These are phyloP conservation scores for Morpho helenor DNA, from an alignment of 2,888 invertebrate genomes.

Conservation along the genomic window DNA sequence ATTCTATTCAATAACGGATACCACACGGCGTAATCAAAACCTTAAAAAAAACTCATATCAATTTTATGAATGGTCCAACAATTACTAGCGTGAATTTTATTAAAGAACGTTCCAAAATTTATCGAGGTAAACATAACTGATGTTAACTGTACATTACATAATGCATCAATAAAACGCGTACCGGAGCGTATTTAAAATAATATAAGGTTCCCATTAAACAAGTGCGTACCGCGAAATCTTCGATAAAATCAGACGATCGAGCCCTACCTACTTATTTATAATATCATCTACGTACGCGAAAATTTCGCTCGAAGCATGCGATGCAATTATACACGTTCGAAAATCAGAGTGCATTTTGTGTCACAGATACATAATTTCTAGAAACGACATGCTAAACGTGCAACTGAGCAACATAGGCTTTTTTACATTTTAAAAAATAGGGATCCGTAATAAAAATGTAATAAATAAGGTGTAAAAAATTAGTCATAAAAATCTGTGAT, in stretches of 20 bases:
- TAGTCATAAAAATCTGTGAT: too few species aligned
- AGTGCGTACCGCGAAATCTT: slow-evolving; percentile 25
- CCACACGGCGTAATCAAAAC: too few species aligned
- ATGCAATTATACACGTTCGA: slow-evolving; percentile 58
- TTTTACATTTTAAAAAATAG: too few species aligned
- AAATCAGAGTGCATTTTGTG: slow-evolving; percentile 49
- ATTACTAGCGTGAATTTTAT: neutral
- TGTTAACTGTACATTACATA: slow-evolving; percentile 20
- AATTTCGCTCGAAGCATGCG: slow-evolving; percentile 55
- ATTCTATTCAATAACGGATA: too few species aligned
- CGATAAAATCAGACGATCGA: slow-evolving; percentile 42
- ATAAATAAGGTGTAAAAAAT: too few species aligned
- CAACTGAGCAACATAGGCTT: too few species aligned
- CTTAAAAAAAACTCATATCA: neutral
- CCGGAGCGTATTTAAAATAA: slow-evolving; percentile 28
- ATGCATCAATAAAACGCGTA: slow-evolving; percentile 22
- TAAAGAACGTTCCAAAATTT: slow-evolving; percentile 1
- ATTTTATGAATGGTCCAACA: slow-evolving; percentile 1
- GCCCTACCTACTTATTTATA: slow-evolving; percentile 52
- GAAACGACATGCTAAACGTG: slow-evolving; percentile 34
- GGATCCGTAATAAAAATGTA: too few species aligned
- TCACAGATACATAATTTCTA: slow-evolving; percentile 31
- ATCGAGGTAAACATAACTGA: slow-evolving; percentile 4
- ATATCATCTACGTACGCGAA: slow-evolving; percentile 49
- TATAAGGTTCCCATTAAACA: slow-evolving; percentile 24